Evolutionary conservation across 2,797 vertebrate species (phyloP).

Genomic region (Bucorvus abyssinicus): DNA sequence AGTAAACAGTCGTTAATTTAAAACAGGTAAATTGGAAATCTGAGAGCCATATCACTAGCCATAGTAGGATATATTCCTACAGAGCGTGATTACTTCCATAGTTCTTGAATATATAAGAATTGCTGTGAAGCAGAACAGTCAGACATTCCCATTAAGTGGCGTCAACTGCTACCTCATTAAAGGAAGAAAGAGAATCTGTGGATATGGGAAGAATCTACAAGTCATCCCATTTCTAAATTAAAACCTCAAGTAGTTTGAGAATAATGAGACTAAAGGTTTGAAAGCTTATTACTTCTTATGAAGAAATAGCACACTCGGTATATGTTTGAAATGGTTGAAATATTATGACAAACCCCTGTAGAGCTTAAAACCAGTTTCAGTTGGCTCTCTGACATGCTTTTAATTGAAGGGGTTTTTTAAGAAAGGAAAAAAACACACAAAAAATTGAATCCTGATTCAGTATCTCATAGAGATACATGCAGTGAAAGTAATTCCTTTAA

Average conservation of each 20-base stretch:
- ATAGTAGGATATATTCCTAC: constrained; percentile 41
- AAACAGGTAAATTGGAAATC: constrained; percentile 67
- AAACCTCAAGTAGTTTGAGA: neutral
- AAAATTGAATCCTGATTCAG: neutral
- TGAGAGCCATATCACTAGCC: constrained; percentile 3
- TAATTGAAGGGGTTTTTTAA: neutral
- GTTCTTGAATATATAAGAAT: constrained; percentile 58
- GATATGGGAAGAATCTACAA: neutral
- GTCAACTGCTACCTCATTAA: constrained; percentile 33
- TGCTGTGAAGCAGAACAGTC: constrained; percentile 38
- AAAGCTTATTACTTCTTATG: neutral
- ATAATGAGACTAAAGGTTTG: constrained; percentile 5
- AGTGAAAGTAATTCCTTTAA: neutral
- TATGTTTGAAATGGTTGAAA: neutral
- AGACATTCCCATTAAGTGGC: constrained; percentile 4
- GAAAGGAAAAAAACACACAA: neutral
- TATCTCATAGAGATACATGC: neutral
- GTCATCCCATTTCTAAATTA: constrained; percentile 15
- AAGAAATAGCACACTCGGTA: neutral
- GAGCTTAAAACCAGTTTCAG: neutral
- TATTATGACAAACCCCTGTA: neutral
- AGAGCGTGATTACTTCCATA: constrained; percentile 52
- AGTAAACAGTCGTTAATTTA: constrained; percentile 70
- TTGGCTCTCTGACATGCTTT: neutral
- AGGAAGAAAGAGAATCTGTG: constrained; percentile 14